Conservation (phyloP, 37 sponge, comb jelly and placozoan species). For the Theonella swinhoei region DNA sequence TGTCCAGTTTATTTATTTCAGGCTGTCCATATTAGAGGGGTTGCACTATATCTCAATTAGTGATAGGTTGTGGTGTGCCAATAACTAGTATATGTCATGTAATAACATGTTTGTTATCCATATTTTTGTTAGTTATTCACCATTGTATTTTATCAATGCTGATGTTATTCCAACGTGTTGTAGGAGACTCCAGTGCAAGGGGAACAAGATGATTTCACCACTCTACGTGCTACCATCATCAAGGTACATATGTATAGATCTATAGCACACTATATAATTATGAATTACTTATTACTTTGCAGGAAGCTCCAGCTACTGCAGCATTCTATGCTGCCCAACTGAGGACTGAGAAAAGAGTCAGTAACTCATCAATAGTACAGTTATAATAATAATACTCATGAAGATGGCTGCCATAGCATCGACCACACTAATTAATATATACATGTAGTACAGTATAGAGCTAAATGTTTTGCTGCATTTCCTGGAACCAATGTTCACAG, state of each 20-base stretch:
- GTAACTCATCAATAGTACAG: no score
- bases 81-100: no score
- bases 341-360: constrained; percentile 81
- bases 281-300: neutral
- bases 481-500: no score
- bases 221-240: constrained; percentile 63
- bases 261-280: neutral
- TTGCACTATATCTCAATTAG: no score
- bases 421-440: no score
- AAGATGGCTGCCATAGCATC: no score
- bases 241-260: constrained; percentile 21
- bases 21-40: neutral
- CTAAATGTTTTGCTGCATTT: no score
- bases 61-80: no score
- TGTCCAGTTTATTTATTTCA: neutral
- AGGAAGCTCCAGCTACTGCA: constrained; percentile 74
- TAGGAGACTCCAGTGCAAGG: constrained; percentile 2
- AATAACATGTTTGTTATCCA: neutral
- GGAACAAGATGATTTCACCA: constrained; percentile 50
- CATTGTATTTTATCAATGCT: neutral
- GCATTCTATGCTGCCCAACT: constrained; percentile 88
- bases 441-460: no score
- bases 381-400: no score
- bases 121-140: neutral
- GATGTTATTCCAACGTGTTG: no score